Base-by-base conservation (phyloP, 2,888 invertebrate species). In the Cacoxenus indagator region DNA sequence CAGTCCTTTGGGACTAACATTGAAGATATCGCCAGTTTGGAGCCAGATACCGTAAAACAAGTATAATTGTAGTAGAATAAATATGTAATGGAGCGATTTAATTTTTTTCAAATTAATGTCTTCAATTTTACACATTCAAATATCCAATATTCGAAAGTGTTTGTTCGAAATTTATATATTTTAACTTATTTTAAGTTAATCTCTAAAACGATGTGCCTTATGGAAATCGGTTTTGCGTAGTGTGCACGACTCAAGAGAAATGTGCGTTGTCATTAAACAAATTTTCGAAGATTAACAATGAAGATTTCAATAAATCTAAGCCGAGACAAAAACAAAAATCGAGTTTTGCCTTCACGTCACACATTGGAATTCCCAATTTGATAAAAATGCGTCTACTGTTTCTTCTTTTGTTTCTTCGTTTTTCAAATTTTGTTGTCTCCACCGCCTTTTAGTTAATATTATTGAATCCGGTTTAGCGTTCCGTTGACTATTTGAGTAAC, bases 201-300 rank as follows among this genome's bases (percentile, higher is more conserved):
- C 37, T 8, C 37, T 37, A 2, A 37, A 37, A 14, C 24, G 9
- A 54, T 11, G 9, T 4, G 22, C 14, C 4, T 54, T 19, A n/a
- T 11, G 4, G 19, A 26, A 54, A 14, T 14, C 19, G 9, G 54
- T 8, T 24, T 24, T 27, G 17, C 2, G 4, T 6, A 27, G 1
- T 24, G 4, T 59, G 14, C n/a, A 4, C 4, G 31, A 59, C 72
- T 61, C 68, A 66, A 69, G 73, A 51, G 51, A 66, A 69, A 62
- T 65, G 43, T 80, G 81, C 74, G 78, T 83, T 82, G 83, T 80
- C 80, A 83, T 83, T 83, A 78, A 82, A 78, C 76, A 80, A 82
- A 80, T 83, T 76, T 80, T 81, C 78, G 81, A 83, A 74, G 78
- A 80, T 78, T 73, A 70, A 68, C 78, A 64, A 71, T 64, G 65